These are phyloP conservation scores for Trididemnum clinides DNA, from an alignment of 23 tunicate genomes.

Conservation along the genomic window DNA sequence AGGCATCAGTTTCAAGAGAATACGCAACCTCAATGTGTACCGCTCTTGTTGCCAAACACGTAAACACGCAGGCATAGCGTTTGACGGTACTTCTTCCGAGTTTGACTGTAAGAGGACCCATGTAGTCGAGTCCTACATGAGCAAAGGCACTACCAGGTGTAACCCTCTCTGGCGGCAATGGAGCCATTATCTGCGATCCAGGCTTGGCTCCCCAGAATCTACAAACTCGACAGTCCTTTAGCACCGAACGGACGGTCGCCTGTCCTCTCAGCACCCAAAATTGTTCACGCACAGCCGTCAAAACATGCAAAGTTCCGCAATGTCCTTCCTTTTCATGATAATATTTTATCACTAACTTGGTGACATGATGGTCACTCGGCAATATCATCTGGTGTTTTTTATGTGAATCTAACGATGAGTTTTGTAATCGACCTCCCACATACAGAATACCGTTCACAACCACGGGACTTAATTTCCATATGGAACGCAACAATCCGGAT, in stretches of 20 bases:
- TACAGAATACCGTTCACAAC: constrained; percentile 10
- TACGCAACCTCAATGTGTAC: constrained; percentile 44
- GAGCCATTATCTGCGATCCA: constrained; percentile 39
- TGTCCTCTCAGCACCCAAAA: constrained; percentile 38
- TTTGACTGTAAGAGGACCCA: constrained; percentile 46
- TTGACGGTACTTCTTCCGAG: constrained; percentile 17
- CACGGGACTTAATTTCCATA: neutral
- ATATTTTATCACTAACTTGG: neutral
- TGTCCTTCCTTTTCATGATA: constrained; percentile 30
- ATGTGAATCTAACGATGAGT: neutral
- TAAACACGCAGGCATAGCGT: constrained; percentile 36
- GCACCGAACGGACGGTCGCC: neutral
- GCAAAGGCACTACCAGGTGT: constrained; percentile 20
- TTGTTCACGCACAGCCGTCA: neutral
- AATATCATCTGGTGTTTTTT: constrained; percentile 32
- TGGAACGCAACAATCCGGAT: neutral
- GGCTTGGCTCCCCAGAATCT: constrained; percentile 21
- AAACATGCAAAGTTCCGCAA: constrained; percentile 37
- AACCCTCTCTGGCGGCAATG: constrained; percentile 15
- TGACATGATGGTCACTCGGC: neutral
- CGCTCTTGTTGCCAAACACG: constrained; percentile 49
- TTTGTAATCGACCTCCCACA: constrained; percentile 25
- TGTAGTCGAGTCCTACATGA: constrained; percentile 16
- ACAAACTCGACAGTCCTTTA: neutral
- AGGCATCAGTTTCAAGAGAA: constrained; percentile 33